Conservation (phyloP, 2,113 vertebrate species). For the Urocolius indicus region DNA sequence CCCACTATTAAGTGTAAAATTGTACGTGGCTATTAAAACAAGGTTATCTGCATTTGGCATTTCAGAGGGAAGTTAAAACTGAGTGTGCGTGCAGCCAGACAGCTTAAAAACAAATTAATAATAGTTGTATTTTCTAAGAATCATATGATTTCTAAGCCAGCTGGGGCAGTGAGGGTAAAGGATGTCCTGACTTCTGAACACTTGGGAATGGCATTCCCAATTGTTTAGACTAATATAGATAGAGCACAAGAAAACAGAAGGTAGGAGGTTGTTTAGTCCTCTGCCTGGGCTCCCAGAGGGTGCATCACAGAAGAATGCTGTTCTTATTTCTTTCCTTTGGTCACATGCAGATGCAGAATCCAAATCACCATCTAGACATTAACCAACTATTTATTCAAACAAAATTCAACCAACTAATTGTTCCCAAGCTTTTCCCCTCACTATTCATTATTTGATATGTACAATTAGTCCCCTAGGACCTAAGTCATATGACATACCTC, state of each 20-base stretch:
- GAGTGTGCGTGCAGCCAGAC: neutral
- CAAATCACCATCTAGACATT: slow-evolving; percentile 28
- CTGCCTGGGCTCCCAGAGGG: neutral
- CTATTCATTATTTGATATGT: slow-evolving; percentile 15
- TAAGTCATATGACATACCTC: neutral
- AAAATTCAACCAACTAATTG: slow-evolving; percentile 47
- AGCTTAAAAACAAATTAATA: neutral
- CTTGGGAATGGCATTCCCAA: neutral
- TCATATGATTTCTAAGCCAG: neutral
- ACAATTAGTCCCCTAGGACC: slow-evolving; percentile 13
- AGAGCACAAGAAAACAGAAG: neutral
- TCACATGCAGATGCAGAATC: slow-evolving; percentile 19
- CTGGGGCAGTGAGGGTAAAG: neutral
- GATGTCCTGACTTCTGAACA: neutral
- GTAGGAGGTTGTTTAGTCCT: neutral
- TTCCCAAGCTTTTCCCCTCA: neutral
- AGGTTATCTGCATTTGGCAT: neutral
- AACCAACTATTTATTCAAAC: slow-evolving; percentile 44
- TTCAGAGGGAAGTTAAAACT: neutral
- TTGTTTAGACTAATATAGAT: neutral
- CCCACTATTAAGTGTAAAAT: neutral
- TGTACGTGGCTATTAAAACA: neutral
- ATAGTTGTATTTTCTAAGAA: neutral
- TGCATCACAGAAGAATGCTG: neutral
- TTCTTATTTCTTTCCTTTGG: neutral